Evolutionary conservation across 2,888 invertebrate species (phyloP).

Genomic region (Spodoptera littoralis): DNA sequence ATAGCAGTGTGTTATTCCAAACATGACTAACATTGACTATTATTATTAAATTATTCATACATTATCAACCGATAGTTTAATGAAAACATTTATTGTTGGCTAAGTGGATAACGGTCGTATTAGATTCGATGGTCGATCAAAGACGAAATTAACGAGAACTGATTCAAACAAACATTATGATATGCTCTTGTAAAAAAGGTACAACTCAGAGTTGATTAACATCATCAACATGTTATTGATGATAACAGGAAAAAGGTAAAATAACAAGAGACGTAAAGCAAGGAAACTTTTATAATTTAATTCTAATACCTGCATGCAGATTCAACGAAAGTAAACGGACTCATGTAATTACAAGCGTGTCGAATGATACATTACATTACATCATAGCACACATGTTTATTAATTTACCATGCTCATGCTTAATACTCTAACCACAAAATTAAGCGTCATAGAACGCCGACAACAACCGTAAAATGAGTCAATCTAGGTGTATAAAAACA

Average conservation of each 20-base stretch:
- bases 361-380: constrained; percentile 16
- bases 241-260: background rate
- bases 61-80: background rate
- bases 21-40: constrained; percentile 27
- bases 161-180: too few relatives aligned
- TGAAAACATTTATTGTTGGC: constrained; percentile 1
- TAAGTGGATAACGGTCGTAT: too few relatives aligned
- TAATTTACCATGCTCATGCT: constrained; percentile 38
- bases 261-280: too few relatives aligned
- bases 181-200: too few relatives aligned
- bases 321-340: constrained; percentile 40
- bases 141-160: too few relatives aligned
- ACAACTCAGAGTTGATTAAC: background rate
- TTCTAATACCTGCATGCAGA: background rate
- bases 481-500: constrained; percentile 4
- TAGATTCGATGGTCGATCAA: too few relatives aligned
- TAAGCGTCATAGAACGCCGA: constrained; percentile 19
- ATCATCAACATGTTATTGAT: background rate
- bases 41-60: constrained; percentile 28
- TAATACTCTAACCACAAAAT: constrained; percentile 34
- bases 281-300: too few relatives aligned
- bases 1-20: constrained; percentile 20
- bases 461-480: constrained; percentile 5
- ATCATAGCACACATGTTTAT: constrained; percentile 39
- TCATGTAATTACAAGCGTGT: constrained; percentile 30